These are phyloP conservation scores for Xiphophorus couchianus DNA, from an alignment of 2,113 vertebrate genomes.

Conservation along the genomic window DNA sequence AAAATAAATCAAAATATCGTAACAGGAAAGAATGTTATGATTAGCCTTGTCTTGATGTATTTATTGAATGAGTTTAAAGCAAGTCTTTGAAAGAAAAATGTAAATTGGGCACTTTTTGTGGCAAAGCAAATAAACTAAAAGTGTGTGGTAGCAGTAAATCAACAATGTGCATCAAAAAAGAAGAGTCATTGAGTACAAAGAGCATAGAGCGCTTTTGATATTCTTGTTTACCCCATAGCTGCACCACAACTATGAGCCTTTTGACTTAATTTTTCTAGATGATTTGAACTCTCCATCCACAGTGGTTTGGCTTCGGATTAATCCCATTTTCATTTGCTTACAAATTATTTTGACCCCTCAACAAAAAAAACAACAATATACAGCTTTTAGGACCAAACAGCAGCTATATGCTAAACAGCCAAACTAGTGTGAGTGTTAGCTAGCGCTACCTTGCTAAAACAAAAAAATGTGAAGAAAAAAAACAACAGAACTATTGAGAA, in stretches of 20 bases:
- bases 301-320: not conserved
- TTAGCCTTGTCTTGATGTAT: conserved; percentile 7
- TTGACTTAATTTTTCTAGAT: not conserved
- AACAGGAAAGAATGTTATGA: conserved; percentile 37
- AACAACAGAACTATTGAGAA: not conserved
- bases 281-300: not conserved
- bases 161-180: not conserved
- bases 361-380: not conserved
- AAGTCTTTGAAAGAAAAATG: not conserved
- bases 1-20: conserved; percentile 42
- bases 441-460: not conserved
- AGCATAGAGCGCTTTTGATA: not conserved
- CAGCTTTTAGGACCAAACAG: not conserved
- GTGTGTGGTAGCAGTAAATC: not conserved
- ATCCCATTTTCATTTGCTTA: not conserved
- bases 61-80: conserved; percentile 8
- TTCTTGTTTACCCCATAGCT: not conserved
- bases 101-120: not conserved
- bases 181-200: not conserved
- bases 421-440: not conserved
- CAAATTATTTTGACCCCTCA: not conserved
- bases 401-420: not conserved
- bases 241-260: not conserved
- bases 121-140: not conserved
- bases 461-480: not conserved